phyloP scores from a whole-genome alignment of 2,113 vertebrate genomes.

The Macaca nemestrina region DNA sequence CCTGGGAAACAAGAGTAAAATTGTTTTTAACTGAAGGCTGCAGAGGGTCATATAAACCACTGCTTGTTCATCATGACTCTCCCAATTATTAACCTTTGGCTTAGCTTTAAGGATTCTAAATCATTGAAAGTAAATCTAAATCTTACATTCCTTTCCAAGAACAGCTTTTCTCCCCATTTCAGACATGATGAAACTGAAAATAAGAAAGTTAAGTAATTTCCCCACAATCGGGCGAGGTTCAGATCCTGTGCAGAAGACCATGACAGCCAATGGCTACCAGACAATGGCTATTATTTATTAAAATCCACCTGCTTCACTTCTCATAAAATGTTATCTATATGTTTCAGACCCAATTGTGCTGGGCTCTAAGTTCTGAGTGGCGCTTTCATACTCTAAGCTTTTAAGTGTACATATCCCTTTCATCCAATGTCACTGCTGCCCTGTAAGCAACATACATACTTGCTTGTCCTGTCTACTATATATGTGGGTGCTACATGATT shows the following conservation, averaged over 20 bases:
- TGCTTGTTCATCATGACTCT: neutral
- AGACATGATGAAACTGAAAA: neutral
- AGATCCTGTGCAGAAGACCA: neutral
- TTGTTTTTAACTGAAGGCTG: neutral
- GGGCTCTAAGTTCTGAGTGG: neutral
- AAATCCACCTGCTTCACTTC: neutral
- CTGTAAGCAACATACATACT: neutral
- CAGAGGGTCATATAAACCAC: neutral
- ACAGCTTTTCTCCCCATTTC: neutral
- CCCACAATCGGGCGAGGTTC: neutral
- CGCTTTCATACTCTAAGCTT: neutral
- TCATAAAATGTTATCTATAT: neutral
- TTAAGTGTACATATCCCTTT: neutral
- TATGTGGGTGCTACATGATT: fast-evolving
- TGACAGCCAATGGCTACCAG: neutral
- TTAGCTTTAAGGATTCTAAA: neutral
- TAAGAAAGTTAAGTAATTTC: neutral
- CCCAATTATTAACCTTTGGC: neutral
- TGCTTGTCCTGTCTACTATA: neutral
- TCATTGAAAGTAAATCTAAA: neutral
- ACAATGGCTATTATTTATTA: neutral
- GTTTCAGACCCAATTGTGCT: neutral
- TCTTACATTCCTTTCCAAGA: neutral
- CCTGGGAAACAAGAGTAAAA: neutral
- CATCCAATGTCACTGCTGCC: neutral